A percentile compares a stretch with the other conserved stretches of the same genome.
Evolutionary conservation across 1,140 invertebrate species (phyloP).

Genomic region (Conopomorpha cramerella): DNA sequence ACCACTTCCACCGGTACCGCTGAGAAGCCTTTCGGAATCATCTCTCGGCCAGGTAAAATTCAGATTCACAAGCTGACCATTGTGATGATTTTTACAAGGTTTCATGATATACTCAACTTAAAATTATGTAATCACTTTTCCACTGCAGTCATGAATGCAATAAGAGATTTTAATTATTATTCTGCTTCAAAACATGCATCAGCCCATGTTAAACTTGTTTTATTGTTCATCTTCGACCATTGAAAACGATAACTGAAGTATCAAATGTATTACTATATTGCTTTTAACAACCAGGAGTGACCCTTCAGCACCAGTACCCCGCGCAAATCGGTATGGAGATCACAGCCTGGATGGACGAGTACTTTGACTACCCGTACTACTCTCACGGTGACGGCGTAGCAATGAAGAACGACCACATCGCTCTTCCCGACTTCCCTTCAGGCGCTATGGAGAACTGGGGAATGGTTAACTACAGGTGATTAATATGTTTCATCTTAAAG

Average conservation of each 20-base stretch:
- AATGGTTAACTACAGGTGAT: constrained; percentile 69
- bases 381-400: constrained; percentile 39
- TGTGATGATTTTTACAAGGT: too few species aligned
- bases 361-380: constrained; percentile 52
- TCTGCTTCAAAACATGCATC: too few species aligned
- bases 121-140: too few species aligned
- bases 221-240: too few species aligned
- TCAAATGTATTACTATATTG: too few species aligned
- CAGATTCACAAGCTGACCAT: too few species aligned
- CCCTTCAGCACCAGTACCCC: constrained; percentile 62
- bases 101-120: too few species aligned
- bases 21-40: constrained; percentile 55
- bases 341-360: constrained; percentile 52
- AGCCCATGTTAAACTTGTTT: too few species aligned
- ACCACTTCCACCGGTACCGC: constrained; percentile 17
- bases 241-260: too few species aligned
- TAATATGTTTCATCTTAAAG: constrained; percentile 3
- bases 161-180: too few species aligned
- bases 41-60: constrained; percentile 23
- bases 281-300: too few species aligned
- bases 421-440: constrained; percentile 73
- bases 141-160: too few species aligned
- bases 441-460: constrained; percentile 72
- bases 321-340: constrained; percentile 57
- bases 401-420: constrained; percentile 68